Percentiles rank a stretch among this genome's conserved stretches.
Evolutionary conservation across 2,113 vertebrate genomes (phyloP).

Genomic region (Catharus bicknelli): DNA sequence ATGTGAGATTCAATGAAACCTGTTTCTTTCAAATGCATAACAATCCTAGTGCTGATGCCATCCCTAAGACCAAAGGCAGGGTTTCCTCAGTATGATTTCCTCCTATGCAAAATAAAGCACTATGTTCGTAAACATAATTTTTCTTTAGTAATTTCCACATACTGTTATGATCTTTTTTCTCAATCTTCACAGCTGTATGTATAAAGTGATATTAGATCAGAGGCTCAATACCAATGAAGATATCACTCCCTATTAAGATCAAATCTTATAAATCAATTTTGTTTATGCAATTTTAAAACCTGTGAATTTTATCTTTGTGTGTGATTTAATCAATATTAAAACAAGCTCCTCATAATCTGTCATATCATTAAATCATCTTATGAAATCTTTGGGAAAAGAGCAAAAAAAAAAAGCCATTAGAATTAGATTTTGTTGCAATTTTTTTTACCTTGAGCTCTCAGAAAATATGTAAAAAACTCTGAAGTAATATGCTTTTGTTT

Average conservation of each 20-base stretch:
- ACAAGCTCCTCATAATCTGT: background rate
- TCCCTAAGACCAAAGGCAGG: background rate
- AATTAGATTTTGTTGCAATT: constrained; percentile 19
- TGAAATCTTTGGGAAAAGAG: background rate
- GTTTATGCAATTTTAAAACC: background rate
- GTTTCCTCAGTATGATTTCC: background rate
- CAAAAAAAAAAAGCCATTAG: background rate
- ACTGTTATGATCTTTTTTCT: background rate
- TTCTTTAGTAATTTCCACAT: background rate
- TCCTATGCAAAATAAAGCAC: background rate
- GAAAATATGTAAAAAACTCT: background rate
- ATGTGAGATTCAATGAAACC: background rate
- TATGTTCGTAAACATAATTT: background rate
- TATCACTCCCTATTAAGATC: background rate
- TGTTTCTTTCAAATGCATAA: background rate
- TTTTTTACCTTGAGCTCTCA: background rate
- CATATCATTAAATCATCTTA: background rate
- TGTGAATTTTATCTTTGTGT: background rate
- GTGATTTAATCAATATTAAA: constrained; percentile 41
- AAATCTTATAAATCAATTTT: constrained; percentile 15
- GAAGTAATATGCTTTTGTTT: background rate
- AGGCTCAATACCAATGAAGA: background rate
- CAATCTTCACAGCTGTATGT: background rate
- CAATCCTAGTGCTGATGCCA: background rate
- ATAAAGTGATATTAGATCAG: constrained; percentile 12